phyloP scores from a whole-genome alignment of 2,888 invertebrate species.

The Toxonevra muliebris region DNA sequence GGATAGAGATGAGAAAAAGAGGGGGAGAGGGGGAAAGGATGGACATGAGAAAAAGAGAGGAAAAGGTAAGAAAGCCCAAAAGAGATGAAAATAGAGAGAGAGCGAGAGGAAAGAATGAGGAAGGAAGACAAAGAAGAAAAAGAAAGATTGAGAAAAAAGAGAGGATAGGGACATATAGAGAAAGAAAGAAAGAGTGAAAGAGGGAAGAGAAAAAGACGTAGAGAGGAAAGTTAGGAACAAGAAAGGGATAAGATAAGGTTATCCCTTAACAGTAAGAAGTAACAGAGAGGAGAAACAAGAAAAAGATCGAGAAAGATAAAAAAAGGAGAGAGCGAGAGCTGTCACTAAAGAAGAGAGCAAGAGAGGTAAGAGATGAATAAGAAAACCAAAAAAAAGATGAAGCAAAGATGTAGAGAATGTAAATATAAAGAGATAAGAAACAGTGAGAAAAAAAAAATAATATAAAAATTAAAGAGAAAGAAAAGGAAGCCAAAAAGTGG shows the following conservation, averaged over 20 bases:
- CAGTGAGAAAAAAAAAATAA: no score
- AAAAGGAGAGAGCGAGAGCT: neutral
- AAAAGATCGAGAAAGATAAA: constrained; percentile 1
- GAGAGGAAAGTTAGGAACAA: no score
- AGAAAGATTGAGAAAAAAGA: neutral
- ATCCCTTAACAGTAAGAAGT: constrained; percentile 6
- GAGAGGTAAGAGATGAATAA: no score
- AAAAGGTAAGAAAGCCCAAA: no score
- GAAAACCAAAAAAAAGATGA: no score
- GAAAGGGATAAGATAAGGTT: no score
- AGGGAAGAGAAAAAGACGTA: no score
- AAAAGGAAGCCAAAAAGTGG: neutral
- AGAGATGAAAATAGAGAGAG: neutral
- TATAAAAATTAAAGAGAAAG: neutral
- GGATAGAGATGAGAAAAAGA: neutral
- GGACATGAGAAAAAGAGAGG: neutral
- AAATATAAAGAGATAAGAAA: no score
- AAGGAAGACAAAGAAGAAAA: neutral
- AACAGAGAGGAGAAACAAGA: constrained; percentile 18
- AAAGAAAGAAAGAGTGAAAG: no score
- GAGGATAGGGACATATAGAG: no score
- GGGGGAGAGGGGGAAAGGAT: neutral
- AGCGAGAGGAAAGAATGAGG: neutral
- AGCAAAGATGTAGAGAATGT: no score
- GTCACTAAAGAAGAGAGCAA: no score